Evolutionary conservation across 2,797 vertebrate species (phyloP), one percentile per base, ranked within the genome.

Genomic region (Heliangelus exortis): DNA sequence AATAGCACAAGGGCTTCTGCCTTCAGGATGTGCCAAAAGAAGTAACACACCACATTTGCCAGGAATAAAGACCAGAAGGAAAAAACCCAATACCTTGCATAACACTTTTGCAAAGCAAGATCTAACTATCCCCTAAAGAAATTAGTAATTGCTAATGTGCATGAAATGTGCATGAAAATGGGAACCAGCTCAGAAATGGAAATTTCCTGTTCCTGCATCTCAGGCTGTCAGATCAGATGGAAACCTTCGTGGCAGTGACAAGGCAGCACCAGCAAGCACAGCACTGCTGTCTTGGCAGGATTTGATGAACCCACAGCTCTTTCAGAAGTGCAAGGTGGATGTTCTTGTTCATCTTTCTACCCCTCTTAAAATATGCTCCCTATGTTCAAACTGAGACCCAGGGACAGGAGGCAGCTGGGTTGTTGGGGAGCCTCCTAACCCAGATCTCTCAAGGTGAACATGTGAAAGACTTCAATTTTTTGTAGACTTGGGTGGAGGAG

Each of bases 381-480:
- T 92, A 79, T 2, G 10, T 69, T 89, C 89, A 89, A 93, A 92
- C 66, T 57, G 89, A 96, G 69, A 92, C 85, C n/a, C 6, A 1
- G 57, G 83, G 81, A 93, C 50, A 5, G 48, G 6, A 95, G 90
- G 80, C 95, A 95, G 95, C 92, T 93, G 87, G 81, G 89, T 93
- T 95, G 92, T 82, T 86, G 77, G 73, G 90, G 86, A 73, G 80
- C 69, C 91, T 84, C 79, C 81, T 95, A 96, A 63, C 89, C 92
- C 18, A 86, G 83, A 95, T 92, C 85, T 94, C 92, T 95, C 95
- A 92, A 94, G 92, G 89, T 89, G 83, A 95, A 67, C 63, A 45
- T 41, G 74, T 81, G 93, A 95, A 91, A 96, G 91, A 66, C 85
- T 93, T 92, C 61, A 34, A 12, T 53, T 95, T 87, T 62, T 89